Evolutionary conservation across 2,113 vertebrate genomes (phyloP), one percentile per base, ranked within the genome.

Genomic region (Tenrec ecaudatus): DNA sequence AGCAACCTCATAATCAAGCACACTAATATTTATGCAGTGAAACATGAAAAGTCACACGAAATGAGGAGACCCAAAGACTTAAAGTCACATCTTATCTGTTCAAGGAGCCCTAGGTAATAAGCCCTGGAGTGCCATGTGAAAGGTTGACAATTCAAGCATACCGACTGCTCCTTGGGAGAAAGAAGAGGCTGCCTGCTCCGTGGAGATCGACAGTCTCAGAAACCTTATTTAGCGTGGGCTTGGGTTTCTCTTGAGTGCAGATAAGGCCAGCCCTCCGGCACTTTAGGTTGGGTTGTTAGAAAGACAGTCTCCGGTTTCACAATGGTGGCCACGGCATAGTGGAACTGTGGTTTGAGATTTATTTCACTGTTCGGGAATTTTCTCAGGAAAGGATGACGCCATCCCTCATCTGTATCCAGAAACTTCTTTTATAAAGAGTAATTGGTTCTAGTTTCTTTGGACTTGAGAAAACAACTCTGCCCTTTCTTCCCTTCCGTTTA

Each of bases 1-100:
- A 71, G 75, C 69, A 94, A 5, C 33, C 69, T 33, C 62, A 22
- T 89, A 86, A 83, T 86, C 83, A 87, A 96, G 38, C n/a, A 82
- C 3, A 10, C 17, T 43, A 78, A 4, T 71, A 23, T 73, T 69
- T 89, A 20, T 88, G 53, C 2, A 62, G 29, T 85, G 68, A 77
- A 57, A 68, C 29, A 9, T 79, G 33, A 57, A 57, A 80, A 71
- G 80, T 89, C 11, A 82, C 25, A 53, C 0, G 60, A 84, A 80
- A 27, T 96, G 25, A 27, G 25, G 66, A 71, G 71, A 33, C 20
- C 36, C 57, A 38, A 86, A 94, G 33, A 76, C 81, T 85, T 16
- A 60, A 82, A 36, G 68, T 91, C 76, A 69, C 58, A 31, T 93
- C 29, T 29, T 29, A 82, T 81, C 60, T 91, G 10, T 94, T 88